Evolutionary conservation across 2,113 vertebrate species (phyloP).

Genomic region (Syngnathus typhle): DNA sequence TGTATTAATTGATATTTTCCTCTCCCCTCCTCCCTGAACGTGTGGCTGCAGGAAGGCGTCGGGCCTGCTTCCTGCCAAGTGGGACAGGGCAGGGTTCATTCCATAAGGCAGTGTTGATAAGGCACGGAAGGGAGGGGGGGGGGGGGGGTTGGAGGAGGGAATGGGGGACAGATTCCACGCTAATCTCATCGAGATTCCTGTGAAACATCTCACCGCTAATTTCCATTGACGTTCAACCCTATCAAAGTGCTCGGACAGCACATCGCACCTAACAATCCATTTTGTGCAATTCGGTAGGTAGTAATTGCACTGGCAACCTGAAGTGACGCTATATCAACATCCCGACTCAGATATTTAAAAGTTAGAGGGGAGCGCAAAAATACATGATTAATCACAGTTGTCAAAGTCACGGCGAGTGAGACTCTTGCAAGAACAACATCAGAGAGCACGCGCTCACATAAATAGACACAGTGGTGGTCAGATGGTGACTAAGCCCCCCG

Average conservation of each 20-base stretch:
- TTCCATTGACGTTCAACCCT: conserved; percentile 3
- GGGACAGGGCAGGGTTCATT: conserved; percentile 45
- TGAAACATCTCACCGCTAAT: conserved; percentile 51
- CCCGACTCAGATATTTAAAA: neutral
- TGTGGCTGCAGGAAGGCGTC: conserved; percentile 4
- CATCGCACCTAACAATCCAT: conserved; percentile 5
- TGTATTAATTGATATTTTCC: neutral
- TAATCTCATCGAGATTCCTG: conserved; percentile 62
- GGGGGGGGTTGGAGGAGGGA: conserved; percentile 8
- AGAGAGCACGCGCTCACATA: conserved; percentile 38
- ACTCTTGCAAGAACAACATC: conserved; percentile 55
- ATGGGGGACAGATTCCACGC: conserved; percentile 59
- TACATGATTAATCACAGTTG: conserved; percentile 8
- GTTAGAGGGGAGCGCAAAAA: neutral
- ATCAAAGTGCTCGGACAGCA: neutral
- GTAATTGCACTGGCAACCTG: neutral
- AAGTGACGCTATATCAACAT: neutral
- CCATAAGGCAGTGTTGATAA: conserved; percentile 42
- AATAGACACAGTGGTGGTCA: conserved; percentile 11
- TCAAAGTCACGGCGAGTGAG: conserved; percentile 48
- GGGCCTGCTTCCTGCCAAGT: conserved; percentile 36
- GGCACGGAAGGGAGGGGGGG: neutral
- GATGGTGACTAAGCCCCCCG: conserved; percentile 13
- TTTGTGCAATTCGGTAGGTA: neutral
- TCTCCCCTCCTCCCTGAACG: neutral